Evolutionary conservation across 1,140 invertebrate genomes (phyloP), one percentile per base, ranked within the genome.

Genomic region (Leptestheria dahalacensis): DNA sequence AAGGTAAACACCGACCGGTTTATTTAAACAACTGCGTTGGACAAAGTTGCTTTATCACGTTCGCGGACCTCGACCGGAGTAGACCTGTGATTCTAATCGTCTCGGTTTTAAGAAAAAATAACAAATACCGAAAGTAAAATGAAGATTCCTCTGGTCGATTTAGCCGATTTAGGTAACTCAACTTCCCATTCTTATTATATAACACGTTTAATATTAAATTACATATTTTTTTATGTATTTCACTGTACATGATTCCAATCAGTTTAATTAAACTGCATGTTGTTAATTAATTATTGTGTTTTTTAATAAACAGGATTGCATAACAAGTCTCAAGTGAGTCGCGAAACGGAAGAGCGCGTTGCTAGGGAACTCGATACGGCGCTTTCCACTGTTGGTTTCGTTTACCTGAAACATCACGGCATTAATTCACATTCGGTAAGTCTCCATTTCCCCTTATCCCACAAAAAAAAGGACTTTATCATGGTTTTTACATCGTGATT

Each of bases 361-460:
- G 61, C 61, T 1, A 41, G 23, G 15, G 61, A 33, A 48, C 60
- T 64, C 12, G 41, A 62, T n/a, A 24, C 48, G 21, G 62, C 62
- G 11, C 56, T 64, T 46, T 26, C 49, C 25, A 46, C 46, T 18
- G 60, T 57, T 28, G 62, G 62, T 21, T 64, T 64, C 46, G 62
- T 61, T 12, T 64, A 64, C 48, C 29, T 62, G 25, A 29, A 26
- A 12, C 61, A 62, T 58, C 62, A 64, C 46, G 62, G 62, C 9
- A 52, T 64, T 20, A 18, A 52, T 24, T 24, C 51, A 3, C n/a
- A 62, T 11, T 29, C 53, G 33, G 59, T 63, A 56, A 29, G 15
- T 26, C 2, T n/a, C 3, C 29, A 15, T 4, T 26, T 29, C 49
- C n/a, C 26, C 1, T 18, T 28, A 1, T 0, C 6, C 3, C 6